Evolutionary conservation across 2,797 vertebrate genomes (phyloP), one percentile per base, ranked within the genome.

Genomic region (Notamacropus eugenii): DNA sequence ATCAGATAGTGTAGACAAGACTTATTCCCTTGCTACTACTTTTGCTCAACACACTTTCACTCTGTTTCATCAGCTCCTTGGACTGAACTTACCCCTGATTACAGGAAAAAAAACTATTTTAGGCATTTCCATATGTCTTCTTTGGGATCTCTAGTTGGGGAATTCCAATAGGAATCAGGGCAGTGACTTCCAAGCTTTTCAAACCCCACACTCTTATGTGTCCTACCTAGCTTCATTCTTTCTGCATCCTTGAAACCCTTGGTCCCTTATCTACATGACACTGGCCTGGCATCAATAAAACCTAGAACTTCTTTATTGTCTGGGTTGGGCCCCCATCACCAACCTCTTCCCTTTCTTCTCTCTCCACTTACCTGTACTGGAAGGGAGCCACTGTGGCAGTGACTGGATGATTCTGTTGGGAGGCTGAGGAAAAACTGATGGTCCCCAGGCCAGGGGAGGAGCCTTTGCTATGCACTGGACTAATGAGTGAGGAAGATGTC

Each of bases 381-480:
- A 99, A 99, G 10, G 99, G 99, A 58, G 99, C 99, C 90, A 99
- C 99, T 0, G 99, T 99, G 12, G 99, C 99, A 52, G 99, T 99
- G 98, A 99, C 98, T 0, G 99, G 99, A 95, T 98, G 99, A 59
- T 98, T 99, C 82, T 98, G 98, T 1, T 93, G 96, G 34, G 97
- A 34, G 14, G 54, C 92, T 0, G 98, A 98, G 82, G 98, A 97
- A 96, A 99, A 99, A 90, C 93, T 98, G 96, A 99, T 98, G 93
- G 97, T 29, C 24, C 97, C 98, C 0, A 94, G 96, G 55, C 96
- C 92, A 0, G 98, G 96, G 0, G 95, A 22, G 0, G 97, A 94
- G 0, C 92, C 93, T 19, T 95, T 95, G 94, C 97, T 93, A 93
- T 90, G 98, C 0, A 4, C 34, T 0, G 97, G 97, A 93, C 96